These are phyloP conservation scores for Hephaestus fuliginosus DNA, from an alignment of 2,797 vertebrate genomes.

Conservation along the genomic window DNA sequence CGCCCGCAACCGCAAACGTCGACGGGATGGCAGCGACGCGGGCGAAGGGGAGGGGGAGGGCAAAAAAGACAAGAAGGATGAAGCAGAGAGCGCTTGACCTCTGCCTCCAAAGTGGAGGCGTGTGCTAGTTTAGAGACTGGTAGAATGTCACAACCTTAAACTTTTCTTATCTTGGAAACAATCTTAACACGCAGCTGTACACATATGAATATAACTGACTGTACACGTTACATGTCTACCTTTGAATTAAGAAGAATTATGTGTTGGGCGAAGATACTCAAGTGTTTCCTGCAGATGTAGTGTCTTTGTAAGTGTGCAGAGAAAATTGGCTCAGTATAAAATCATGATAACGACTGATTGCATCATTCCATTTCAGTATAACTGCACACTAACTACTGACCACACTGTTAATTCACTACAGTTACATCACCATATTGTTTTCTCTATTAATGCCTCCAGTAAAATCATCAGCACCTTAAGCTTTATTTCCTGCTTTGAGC, in stretches of 20 bases:
- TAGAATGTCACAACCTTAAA: slow-evolving; percentile 72
- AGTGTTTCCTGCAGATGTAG: slow-evolving; percentile 41
- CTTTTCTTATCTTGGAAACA: slow-evolving; percentile 62
- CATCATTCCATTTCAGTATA: slow-evolving; percentile 69
- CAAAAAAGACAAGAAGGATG: slow-evolving; percentile 82
- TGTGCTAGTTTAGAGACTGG: slow-evolving; percentile 69
- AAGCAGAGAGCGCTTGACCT: slow-evolving; percentile 68
- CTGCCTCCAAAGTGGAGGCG: slow-evolving; percentile 20
- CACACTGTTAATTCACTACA: slow-evolving; percentile 31
- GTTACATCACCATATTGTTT: slow-evolving; percentile 51
- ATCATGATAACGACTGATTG: slow-evolving; percentile 39
- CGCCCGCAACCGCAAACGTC: slow-evolving; percentile 84
- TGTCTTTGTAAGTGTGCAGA: slow-evolving; percentile 55
- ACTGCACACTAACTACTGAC: slow-evolving; percentile 74
- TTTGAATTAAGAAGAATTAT: slow-evolving; percentile 44
- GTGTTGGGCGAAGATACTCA: slow-evolving; percentile 41
- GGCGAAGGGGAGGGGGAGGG: slow-evolving; percentile 79
- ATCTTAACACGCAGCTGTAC: slow-evolving; percentile 72
- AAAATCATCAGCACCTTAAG: slow-evolving; percentile 61
- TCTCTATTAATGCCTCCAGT: slow-evolving; percentile 35
- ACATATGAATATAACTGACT: slow-evolving; percentile 71
- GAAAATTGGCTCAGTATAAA: slow-evolving; percentile 43
- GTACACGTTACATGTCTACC: slow-evolving; percentile 68
- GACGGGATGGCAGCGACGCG: slow-evolving; percentile 68
- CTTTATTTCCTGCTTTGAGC: slow-evolving; percentile 49